These are phyloP conservation scores for Euthynnus affinis DNA, from an alignment of 2,797 vertebrate genomes.

Conservation along the genomic window DNA sequence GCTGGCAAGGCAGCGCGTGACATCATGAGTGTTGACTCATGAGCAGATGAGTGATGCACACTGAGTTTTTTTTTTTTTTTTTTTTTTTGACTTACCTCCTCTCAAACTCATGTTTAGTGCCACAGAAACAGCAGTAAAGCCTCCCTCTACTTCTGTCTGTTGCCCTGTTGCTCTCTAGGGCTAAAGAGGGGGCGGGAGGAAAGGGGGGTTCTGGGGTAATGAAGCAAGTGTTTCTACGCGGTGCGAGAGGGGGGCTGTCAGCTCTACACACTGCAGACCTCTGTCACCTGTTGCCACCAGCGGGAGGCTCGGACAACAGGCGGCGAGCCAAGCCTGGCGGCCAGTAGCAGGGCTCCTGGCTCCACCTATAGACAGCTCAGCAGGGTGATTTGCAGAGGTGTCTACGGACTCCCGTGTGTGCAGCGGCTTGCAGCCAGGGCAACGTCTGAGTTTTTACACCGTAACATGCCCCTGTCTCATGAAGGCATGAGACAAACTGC, in stretches of 20 bases:
- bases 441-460: slow-evolving; percentile 16
- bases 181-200: background rate
- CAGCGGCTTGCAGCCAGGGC: slow-evolving; percentile 11
- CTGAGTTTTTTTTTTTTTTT: slow-evolving; percentile 62
- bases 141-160: slow-evolving; percentile 64
- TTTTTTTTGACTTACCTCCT: slow-evolving; percentile 50
- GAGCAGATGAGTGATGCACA: slow-evolving; percentile 87
- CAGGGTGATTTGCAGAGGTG: slow-evolving; percentile 62
- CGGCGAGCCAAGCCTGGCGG: slow-evolving; percentile 65
- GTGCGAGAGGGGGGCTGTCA: slow-evolving; percentile 71
- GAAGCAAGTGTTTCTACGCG: slow-evolving; percentile 79
- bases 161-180: slow-evolving; percentile 26
- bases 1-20: slow-evolving; percentile 80
- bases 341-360: slow-evolving; percentile 65
- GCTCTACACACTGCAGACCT: slow-evolving; percentile 81
- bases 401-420: slow-evolving; percentile 47
- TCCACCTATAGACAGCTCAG: slow-evolving; percentile 71
- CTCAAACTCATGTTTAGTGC: slow-evolving; percentile 66
- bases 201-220: slow-evolving; percentile 58
- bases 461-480: slow-evolving; percentile 7
- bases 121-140: slow-evolving; percentile 74
- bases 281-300: slow-evolving; percentile 84
- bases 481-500: slow-evolving; percentile 31
- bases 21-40: slow-evolving; percentile 87
- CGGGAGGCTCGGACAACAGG: slow-evolving; percentile 66